Percentiles rank a stretch among this genome's conserved stretches.
Evolutionary conservation across 2,888 invertebrate genomes (phyloP).

Genomic region (Tanytarsus gracilentus): DNA sequence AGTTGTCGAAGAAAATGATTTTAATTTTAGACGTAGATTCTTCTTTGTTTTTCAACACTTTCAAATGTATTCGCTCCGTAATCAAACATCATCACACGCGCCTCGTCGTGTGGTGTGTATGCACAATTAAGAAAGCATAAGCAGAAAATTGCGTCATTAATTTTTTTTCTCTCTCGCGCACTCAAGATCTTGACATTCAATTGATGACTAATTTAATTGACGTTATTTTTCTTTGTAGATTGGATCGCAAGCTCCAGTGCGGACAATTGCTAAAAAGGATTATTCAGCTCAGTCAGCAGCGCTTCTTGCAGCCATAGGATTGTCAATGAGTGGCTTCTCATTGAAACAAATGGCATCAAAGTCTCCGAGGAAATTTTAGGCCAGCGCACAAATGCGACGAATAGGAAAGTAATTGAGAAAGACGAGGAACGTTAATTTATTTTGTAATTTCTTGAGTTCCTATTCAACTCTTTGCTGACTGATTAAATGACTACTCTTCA

Average conservation of each 20-base stretch:
- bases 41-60: too few species aligned
- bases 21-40: too few species aligned
- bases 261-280: not conserved
- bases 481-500: too few species aligned
- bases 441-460: too few species aligned
- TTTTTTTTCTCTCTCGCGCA: not conserved
- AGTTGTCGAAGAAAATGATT: too few species aligned
- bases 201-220: not conserved
- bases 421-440: not conserved
- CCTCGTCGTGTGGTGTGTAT: not conserved
- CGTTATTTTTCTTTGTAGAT: not conserved
- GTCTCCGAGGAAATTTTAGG: slow-evolving; percentile 15
- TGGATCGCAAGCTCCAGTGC: not conserved
- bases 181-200: not conserved
- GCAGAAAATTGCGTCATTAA: not conserved
- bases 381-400: not conserved
- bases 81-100: not conserved
- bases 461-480: too few species aligned
- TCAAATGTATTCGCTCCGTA: not conserved
- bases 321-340: not conserved
- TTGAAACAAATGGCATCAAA: slow-evolving; percentile 9
- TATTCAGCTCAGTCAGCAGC: slow-evolving; percentile 9
- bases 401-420: not conserved
- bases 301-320: slow-evolving; percentile 8
- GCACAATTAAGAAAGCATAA: not conserved